A percentile compares a stretch with the other conserved stretches of the same genome.
Conservation (phyloP, 1,140 invertebrate species). For the Kradibia gibbosae region DNA sequence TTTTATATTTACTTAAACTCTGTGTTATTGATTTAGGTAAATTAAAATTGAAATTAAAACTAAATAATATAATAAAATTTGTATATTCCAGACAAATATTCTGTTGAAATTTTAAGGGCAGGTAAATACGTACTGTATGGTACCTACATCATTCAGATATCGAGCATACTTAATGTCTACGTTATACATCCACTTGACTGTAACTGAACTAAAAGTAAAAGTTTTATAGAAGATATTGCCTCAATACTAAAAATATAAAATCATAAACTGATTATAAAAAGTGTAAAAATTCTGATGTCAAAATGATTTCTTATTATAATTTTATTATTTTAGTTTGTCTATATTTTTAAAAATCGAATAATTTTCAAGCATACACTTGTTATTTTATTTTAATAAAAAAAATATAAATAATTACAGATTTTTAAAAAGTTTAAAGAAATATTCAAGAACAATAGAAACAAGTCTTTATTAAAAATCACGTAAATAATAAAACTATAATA, state of each 20-base stretch:
- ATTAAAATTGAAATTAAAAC: conserved; percentile 12
- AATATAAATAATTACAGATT: no score
- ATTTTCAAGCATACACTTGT: no score
- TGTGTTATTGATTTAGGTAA: neutral
- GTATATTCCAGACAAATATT: neutral
- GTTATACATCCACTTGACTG: conserved; percentile 3
- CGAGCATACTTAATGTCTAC: conserved; percentile 40
- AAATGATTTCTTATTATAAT: conserved; percentile 8
- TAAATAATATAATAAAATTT: conserved; percentile 16
- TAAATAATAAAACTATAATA: no score
- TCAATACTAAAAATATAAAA: neutral
- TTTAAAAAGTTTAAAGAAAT: no score
- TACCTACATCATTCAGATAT: conserved; percentile 23
- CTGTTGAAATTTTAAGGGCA: conserved; percentile 35
- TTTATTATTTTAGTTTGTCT: no score
- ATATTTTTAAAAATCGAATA: no score
- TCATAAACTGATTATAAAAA: neutral
- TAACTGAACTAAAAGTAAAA: conserved; percentile 24
- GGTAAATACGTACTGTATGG: conserved; percentile 13
- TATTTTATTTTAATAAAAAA: no score
- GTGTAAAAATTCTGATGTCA: neutral
- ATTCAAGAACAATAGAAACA: no score
- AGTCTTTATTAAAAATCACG: no score
- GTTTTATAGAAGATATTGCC: conserved; percentile 37
- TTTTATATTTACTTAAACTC: neutral